phyloP scores from a whole-genome alignment of 2,888 invertebrate species.

The Drosophila picticornis region DNA sequence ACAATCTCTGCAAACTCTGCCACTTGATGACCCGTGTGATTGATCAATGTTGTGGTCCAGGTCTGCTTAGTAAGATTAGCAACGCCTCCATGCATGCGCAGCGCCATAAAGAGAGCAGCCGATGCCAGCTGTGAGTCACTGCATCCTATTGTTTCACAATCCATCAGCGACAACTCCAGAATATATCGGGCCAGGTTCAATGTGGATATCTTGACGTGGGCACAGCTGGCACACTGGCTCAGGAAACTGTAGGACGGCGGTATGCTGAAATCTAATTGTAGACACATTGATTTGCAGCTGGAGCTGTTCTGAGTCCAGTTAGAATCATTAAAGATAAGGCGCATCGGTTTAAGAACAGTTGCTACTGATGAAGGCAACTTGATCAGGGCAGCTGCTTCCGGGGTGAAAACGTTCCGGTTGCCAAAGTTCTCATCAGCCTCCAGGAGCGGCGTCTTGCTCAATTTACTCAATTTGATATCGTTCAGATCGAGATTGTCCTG shows the following conservation, averaged over 20 bases:
- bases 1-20: background rate
- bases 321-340: background rate
- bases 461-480: background rate
- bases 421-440: background rate
- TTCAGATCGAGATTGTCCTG: background rate
- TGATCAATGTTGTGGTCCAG: background rate
- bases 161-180: background rate
- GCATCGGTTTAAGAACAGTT: background rate
- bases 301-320: background rate
- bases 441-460: background rate
- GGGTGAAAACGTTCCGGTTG: background rate
- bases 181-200: background rate
- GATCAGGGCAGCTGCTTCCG: background rate
- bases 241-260: background rate
- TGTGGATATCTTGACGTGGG: background rate
- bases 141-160: background rate
- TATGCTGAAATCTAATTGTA: background rate
- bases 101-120: background rate
- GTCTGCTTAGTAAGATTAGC: background rate
- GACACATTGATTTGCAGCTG: background rate
- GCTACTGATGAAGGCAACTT: too few relatives aligned
- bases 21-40: background rate
- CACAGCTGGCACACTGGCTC: background rate
- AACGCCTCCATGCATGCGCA: background rate
- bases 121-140: background rate